Conservation (phyloP, 1,140 invertebrate genomes). For the Armadillidium nasatum region DNA sequence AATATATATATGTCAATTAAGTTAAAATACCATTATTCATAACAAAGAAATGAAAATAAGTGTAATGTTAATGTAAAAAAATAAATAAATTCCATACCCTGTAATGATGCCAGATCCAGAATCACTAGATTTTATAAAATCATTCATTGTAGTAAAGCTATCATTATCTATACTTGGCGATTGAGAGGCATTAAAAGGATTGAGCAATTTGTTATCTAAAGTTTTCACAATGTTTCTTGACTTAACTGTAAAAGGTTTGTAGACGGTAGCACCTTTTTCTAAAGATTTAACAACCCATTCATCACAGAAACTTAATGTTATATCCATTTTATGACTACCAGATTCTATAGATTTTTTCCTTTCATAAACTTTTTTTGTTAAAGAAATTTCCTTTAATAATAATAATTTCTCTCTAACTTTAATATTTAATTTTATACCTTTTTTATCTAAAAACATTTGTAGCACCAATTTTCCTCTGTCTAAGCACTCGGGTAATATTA, state of each 20-base stretch:
- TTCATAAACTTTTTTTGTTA: neutral
- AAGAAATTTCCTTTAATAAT: neutral
- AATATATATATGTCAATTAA: too few species aligned
- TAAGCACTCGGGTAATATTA: neutral
- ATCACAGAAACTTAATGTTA: neutral
- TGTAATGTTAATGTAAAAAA: too few species aligned
- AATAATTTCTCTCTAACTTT: neutral
- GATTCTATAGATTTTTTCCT: neutral
- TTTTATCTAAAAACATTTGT: neutral
- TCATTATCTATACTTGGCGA: neutral
- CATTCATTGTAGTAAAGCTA: neutral
- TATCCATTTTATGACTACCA: neutral
- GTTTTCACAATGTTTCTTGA: neutral
- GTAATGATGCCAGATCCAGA: neutral
- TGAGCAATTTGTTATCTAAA: neutral
- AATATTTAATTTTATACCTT: neutral
- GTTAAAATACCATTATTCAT: too few species aligned
- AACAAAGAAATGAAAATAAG: too few species aligned
- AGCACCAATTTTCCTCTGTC: neutral
- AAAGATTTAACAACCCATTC: neutral
- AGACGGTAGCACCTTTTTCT: neutral
- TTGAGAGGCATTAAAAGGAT: neutral
- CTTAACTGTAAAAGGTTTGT: neutral
- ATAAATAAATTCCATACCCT: neutral
- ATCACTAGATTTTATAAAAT: neutral